phyloP scores from a whole-genome alignment of 2,113 vertebrate genomes.

The Aplodontia rufa region DNA sequence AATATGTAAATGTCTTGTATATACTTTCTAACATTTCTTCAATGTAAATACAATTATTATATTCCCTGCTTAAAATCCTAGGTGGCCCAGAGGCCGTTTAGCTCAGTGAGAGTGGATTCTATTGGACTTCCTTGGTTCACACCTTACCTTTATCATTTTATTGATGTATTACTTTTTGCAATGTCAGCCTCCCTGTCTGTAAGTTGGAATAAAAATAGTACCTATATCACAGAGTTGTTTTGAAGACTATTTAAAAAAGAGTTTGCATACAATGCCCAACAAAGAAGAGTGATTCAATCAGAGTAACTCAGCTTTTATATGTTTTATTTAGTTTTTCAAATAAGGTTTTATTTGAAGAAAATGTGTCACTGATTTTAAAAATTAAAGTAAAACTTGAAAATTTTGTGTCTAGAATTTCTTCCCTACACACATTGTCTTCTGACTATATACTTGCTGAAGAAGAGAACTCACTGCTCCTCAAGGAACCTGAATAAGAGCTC shows the following conservation, averaged over 20 bases:
- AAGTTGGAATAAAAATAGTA: not conserved
- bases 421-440: not conserved
- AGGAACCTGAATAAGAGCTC: not conserved
- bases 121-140: not conserved
- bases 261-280: not conserved
- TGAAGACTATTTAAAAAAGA: not conserved
- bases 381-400: constrained; percentile 39
- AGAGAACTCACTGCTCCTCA: not conserved
- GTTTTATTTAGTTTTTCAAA: constrained; percentile 5
- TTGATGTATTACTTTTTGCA: not conserved
- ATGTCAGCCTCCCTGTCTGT: not conserved
- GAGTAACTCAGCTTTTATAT: not conserved
- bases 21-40: not conserved
- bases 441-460: not conserved
- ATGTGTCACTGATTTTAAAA: not conserved
- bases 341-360: constrained; percentile 21
- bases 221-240: not conserved
- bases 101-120: not conserved
- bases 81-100: not conserved
- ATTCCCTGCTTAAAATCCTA: not conserved
- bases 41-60: not conserved
- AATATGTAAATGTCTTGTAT: not conserved
- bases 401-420: not conserved
- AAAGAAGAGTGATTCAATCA: not conserved
- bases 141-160: not conserved